Conservation (phyloP, 1,140 invertebrate genomes). For the Mycetomoellerius zeteki region DNA sequence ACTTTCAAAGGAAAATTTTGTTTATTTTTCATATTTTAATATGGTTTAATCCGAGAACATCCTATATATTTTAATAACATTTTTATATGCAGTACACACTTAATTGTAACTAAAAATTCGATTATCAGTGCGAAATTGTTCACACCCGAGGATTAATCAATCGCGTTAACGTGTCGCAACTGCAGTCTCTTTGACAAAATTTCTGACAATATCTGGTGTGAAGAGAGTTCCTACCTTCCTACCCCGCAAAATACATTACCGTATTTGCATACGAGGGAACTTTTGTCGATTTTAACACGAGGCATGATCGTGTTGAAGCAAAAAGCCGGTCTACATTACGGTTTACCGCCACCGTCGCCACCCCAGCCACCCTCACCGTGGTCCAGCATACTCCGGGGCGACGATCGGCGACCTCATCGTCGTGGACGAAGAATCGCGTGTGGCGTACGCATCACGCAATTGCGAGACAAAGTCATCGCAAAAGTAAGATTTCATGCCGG, state of each 20-base stretch:
- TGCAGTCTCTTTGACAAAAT: background rate
- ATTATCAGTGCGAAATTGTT: background rate
- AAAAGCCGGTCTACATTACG: conserved; percentile 84
- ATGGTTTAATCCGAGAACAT: too few species aligned
- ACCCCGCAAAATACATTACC: background rate
- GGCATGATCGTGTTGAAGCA: conserved; percentile 80
- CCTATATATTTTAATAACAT: background rate
- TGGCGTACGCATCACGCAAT: conserved; percentile 72
- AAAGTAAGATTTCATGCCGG: conserved; percentile 73
- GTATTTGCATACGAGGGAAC: too few species aligned
- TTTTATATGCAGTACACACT: background rate
- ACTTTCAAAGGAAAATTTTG: too few species aligned
- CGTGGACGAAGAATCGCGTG: conserved; percentile 55
- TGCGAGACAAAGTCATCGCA: conserved; percentile 76
- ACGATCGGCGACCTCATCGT: conserved; percentile 67
- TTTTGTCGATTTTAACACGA: conserved; percentile 24
- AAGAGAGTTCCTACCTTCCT: background rate
- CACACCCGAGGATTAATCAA: background rate
- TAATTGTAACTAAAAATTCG: background rate
- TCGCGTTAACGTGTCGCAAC: background rate
- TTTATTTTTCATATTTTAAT: too few species aligned
- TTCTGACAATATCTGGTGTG: background rate
- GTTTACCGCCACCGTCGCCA: conserved; percentile 85
- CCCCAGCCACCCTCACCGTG: conserved; percentile 87
- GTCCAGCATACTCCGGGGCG: conserved; percentile 83